Evolutionary conservation across 2,113 vertebrate species (phyloP).

Genomic region (Cranoglanis bouderius): DNA sequence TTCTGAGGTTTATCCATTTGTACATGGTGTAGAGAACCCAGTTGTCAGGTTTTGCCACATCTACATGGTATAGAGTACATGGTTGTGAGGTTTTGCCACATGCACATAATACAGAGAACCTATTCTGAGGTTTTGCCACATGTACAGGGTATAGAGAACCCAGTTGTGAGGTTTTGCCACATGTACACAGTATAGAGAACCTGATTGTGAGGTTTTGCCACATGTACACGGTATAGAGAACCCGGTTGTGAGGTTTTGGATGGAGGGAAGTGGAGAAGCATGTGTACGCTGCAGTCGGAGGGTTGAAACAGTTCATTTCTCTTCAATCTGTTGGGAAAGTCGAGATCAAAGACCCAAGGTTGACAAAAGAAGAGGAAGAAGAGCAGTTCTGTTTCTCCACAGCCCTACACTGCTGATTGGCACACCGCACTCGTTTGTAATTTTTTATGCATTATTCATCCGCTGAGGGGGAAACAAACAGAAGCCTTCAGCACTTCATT

Average conservation of each 20-base stretch:
- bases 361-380: slow-evolving; percentile 17
- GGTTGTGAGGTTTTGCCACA: no score
- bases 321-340: slow-evolving; percentile 28
- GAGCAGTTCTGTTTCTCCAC: slow-evolving; percentile 17
- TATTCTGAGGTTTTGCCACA: background rate
- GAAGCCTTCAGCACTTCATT: slow-evolving; percentile 43
- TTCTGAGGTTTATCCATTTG: no score
- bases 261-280: background rate
- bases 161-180: background rate
- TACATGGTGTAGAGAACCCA: no score
- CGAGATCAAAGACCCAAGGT: slow-evolving; percentile 6
- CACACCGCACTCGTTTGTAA: slow-evolving; percentile 37
- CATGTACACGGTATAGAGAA: background rate
- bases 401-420: slow-evolving; percentile 34
- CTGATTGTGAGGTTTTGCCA: background rate
- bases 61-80: no score
- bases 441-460: slow-evolving; percentile 54
- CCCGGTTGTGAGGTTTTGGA: background rate
- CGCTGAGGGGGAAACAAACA: slow-evolving; percentile 41
- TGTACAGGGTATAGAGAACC: background rate
- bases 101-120: background rate
- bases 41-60: no score
- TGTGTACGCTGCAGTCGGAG: background rate
- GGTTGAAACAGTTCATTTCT: slow-evolving; percentile 20
- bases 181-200: background rate